A percentile compares a stretch with the other conserved stretches of the same genome.
These are phyloP conservation scores for Ceratotherium simum DNA, from an alignment of 2,113 vertebrate species.

Conservation along the genomic window DNA sequence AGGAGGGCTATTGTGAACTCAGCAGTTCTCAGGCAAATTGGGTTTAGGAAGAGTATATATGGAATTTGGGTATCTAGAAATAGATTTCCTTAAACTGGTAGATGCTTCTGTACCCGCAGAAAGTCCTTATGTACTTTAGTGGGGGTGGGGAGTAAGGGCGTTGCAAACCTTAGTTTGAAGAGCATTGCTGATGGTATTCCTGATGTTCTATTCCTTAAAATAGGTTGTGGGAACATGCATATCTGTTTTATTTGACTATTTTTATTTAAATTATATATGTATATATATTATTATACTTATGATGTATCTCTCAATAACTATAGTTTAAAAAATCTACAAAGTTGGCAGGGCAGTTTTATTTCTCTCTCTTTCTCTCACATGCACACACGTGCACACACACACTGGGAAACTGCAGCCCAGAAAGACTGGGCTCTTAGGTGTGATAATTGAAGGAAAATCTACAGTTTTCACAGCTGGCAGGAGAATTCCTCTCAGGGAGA, in stretches of 20 bases:
- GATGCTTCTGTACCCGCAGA: background rate
- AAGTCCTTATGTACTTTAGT: background rate
- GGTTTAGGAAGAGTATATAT: background rate
- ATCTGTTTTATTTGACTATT: background rate
- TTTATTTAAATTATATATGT: background rate
- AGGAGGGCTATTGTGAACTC: background rate
- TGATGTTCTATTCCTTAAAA: background rate
- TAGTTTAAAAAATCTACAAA: background rate
- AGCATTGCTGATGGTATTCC: background rate
- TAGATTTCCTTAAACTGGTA: background rate
- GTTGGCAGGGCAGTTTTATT: background rate
- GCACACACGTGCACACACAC: background rate
- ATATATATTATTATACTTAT: background rate
- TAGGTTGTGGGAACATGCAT: background rate
- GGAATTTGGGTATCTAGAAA: background rate
- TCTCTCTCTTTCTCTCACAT: too few relatives aligned
- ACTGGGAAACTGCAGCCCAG: background rate
- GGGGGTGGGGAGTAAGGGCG: background rate
- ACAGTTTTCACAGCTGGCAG: conserved; percentile 2
- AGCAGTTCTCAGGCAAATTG: background rate
- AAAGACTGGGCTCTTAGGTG: background rate
- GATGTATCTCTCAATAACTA: background rate
- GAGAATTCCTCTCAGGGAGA: background rate
- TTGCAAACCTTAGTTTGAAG: background rate
- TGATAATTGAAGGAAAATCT: background rate